Evolutionary conservation across 2,888 invertebrate genomes (phyloP).

Genomic region (Eudasyphora cyanicolor): DNA sequence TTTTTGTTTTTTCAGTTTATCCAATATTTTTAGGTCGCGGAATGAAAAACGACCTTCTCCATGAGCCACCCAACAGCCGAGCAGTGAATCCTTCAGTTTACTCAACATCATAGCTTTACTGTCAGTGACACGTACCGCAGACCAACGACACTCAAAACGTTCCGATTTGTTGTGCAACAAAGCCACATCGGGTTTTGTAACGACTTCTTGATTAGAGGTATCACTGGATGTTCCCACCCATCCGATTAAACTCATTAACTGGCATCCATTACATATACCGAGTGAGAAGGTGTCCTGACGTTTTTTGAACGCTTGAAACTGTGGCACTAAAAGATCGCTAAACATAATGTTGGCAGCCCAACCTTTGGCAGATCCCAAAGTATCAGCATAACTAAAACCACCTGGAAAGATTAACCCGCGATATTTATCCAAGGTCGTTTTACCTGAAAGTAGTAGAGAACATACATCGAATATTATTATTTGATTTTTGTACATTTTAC

Average conservation of each 20-base stretch:
- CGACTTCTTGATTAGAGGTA: conserved; percentile 48
- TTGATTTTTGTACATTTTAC: too few relatives aligned
- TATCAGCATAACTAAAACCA: conserved; percentile 99
- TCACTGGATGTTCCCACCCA: conserved; percentile 88
- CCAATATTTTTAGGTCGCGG: conserved; percentile 80
- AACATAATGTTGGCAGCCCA: conserved; percentile 97
- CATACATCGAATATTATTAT: neutral
- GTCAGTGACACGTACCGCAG: conserved; percentile 87
- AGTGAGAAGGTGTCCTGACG: conserved; percentile 94
- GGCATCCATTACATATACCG: conserved; percentile 99
- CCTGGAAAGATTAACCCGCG: conserved; percentile 95
- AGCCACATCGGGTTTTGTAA: conserved; percentile 83
- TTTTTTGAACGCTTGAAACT: conserved; percentile 88
- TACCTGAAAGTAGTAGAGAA: conserved; percentile 77
- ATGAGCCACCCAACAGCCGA: conserved; percentile 98
- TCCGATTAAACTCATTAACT: conserved; percentile 95
- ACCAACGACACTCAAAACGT: conserved; percentile 90
- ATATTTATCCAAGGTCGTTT: conserved; percentile 88
- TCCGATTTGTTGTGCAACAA: conserved; percentile 93
- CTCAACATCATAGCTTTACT: conserved; percentile 88
- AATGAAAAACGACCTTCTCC: conserved; percentile 93
- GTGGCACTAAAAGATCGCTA: conserved; percentile 86
- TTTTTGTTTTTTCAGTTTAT: conserved; percentile 81
- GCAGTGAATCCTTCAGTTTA: conserved; percentile 91
- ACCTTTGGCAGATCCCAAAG: conserved; percentile 97